Base-by-base conservation (phyloP, 2,888 invertebrate genomes). In the Oconnorella tubifera region DNA sequence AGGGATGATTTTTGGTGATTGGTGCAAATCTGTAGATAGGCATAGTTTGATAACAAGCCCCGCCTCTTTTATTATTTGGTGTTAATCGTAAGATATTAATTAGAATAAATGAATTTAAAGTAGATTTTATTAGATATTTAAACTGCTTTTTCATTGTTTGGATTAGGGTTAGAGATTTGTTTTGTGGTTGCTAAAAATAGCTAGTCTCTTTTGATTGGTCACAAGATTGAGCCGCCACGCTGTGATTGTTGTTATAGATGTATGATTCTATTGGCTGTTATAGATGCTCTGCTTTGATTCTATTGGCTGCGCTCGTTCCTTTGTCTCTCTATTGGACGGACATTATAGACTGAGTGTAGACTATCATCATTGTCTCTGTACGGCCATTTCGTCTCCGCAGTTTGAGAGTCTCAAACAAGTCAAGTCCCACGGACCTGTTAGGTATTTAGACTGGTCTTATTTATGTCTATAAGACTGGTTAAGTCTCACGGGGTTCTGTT, bases 391-490 rank as follows among this genome's bases (percentile, higher is more conserved):
- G 23, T 64, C 66, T 19, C 64, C 64, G 19, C 49, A 59, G 14
- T 29, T 68, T 53, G 23, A 50, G 27, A 19, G 40, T 14, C 63
- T 70, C 28, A 49, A 59, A 25, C 29, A 23, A 31, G 28, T 61
- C 49, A 53, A 56, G 4, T 63, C 62, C 51, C 68, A 70, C 48
- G 70, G 70, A 29, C 70, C 70, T 23, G 68, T 68, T 29, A 56
- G 59, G 70, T 70, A 60, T 19, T 40, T 40, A 40, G 6, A 19
- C n/a, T n/a, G n/a, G n/a, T n/a, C n/a, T n/a, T n/a, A n/a, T n/a
- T n/a, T n/a, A n/a, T n/a, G n/a, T n/a, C n/a, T n/a, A n/a, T n/a
- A n/a, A n/a, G n/a, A n/a, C n/a, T n/a, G n/a, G n/a, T n/a, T n/a
- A n/a, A n/a, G n/a, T n/a, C n/a, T n/a, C n/a, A n/a, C n/a, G n/a